Conservation (phyloP, 2,113 vertebrate species). For the Struthio camelus region DNA sequence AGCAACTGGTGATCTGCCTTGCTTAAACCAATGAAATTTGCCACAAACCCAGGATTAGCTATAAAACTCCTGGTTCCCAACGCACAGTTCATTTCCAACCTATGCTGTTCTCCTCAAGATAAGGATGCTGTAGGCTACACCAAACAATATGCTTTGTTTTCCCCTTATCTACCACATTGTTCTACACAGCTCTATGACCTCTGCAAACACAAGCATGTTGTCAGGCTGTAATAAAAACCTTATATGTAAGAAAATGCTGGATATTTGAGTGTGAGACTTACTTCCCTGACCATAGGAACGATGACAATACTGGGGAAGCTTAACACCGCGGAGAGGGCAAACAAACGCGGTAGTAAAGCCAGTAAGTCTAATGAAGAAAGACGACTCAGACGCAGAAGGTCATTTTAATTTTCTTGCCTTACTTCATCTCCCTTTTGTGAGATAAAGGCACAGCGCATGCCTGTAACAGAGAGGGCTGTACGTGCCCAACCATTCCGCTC, state of each 20-base stretch:
- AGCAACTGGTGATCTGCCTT: no score
- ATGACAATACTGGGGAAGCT: background rate
- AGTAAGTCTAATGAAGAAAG: background rate
- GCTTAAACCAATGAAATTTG: no score
- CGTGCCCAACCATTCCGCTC: background rate
- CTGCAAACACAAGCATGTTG: background rate
- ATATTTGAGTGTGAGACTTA: background rate
- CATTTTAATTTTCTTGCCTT: background rate
- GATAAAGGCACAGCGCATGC: background rate
- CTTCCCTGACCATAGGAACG: background rate
- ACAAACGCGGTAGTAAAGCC: no score
- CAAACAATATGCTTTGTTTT: no score
- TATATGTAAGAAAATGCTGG: background rate
- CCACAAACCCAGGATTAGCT: no score
- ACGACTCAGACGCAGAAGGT: background rate
- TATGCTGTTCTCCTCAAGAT: no score
- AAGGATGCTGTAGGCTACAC: no score
- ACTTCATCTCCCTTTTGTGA: background rate
- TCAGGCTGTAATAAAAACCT: background rate
- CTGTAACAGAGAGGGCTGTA: background rate
- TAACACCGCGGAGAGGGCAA: no score
- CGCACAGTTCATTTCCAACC: no score
- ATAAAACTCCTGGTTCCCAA: no score
- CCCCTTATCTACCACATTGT: no score
- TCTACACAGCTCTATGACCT: no score